Base-by-base conservation (phyloP, 2,113 vertebrate species). In the Tyrannus savana region DNA sequence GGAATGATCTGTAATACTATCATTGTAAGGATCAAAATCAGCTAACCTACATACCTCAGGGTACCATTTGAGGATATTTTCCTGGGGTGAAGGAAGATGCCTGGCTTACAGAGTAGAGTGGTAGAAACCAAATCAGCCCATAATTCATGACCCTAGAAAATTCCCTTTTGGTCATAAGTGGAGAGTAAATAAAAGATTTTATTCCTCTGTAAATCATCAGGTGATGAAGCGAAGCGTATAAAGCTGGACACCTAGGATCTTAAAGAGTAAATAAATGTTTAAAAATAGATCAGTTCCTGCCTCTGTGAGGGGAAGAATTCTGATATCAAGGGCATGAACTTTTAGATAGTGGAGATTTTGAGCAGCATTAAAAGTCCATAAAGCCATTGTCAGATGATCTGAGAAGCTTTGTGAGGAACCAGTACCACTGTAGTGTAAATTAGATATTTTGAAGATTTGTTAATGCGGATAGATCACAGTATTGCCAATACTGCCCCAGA, bases 171-270 rank as follows among this genome's bases (percentile, higher is more conserved):
- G 12, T 71, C 1, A 1, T 55, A 81, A 93, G 27, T 47, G 31
- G 59, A 78, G 56, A 84, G 69, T 86, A 94, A 93, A 71, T 77
- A 46, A 83, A 88, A 80, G 21, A n/a, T 58, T 92, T 92, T 88
- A 86, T 86, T 95, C 12, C 50, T 81, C 64, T 93, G 73, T 60
- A 94, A 93, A 56, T 78, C 47, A 91, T 87, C 52, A 78, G 68
- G 60, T 90, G 56, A 86, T 92, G 58, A 96, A 87, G 42, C 72
- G 64, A 90, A 84, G 42, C 73, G 33, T 84, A 31, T 81, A 90
- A 86, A 90, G 35, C 42, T 89, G 86, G 83, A 86, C 68, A 64
- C 44, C 27, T 6, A 75, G 4, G 8, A 67, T 59, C 64, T 81
- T 42, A 49, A 81, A 81, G 35, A 84, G 69, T 89, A 96, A 93